These are phyloP conservation scores for Sylvicola cinctus DNA, from an alignment of 2,888 invertebrate species.

Conservation along the genomic window DNA sequence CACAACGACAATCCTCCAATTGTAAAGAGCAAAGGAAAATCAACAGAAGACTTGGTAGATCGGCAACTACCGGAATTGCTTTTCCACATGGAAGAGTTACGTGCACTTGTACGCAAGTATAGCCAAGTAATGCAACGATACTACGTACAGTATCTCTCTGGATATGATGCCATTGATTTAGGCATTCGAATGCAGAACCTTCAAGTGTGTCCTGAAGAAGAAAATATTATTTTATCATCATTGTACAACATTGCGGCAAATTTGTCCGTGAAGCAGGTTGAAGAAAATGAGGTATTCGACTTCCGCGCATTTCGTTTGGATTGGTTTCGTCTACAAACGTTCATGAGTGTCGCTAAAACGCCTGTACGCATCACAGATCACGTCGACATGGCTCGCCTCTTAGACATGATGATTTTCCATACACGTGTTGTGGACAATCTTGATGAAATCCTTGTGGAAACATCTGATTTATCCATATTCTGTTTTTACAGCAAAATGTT, in stretches of 20 bases:
- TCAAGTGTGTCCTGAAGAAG: constrained; percentile 79
- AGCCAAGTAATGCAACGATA: constrained; percentile 94
- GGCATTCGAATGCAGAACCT: constrained; percentile 70
- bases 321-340: constrained; percentile 94
- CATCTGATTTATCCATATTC: constrained; percentile 92
- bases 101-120: constrained; percentile 87
- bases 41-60: constrained; percentile 85
- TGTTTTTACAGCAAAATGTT: constrained; percentile 95
- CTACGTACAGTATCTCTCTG: constrained; percentile 90
- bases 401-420: constrained; percentile 93
- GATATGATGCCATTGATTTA: constrained; percentile 85
- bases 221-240: constrained; percentile 82
- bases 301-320: constrained; percentile 88
- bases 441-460: constrained; percentile 90
- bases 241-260: constrained; percentile 73
- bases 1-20: constrained; percentile 91
- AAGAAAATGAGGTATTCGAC: constrained; percentile 89
- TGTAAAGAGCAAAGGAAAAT: constrained; percentile 66
- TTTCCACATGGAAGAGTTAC: constrained; percentile 94
- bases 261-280: constrained; percentile 83
- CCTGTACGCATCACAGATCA: constrained; percentile 62
- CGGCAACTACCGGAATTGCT: constrained; percentile 89
- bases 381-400: constrained; percentile 66
- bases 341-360: constrained; percentile 69
- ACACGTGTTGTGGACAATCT: constrained; percentile 95